Conservation (phyloP, 1,140 invertebrate genomes). For the Laupala kohalensis region DNA sequence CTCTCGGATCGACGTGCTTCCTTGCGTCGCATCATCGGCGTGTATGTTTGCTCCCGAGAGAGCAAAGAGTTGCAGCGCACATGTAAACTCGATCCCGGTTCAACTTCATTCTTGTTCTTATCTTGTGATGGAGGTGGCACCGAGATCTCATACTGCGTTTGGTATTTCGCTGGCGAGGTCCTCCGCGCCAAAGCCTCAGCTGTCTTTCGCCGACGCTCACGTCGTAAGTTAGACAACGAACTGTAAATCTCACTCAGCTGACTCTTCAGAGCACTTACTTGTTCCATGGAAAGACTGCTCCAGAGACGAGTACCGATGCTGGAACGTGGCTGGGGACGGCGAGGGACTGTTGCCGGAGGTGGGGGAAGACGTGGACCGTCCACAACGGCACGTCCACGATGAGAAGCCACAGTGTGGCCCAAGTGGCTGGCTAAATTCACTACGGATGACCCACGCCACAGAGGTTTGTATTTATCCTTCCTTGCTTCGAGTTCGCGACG, state of each 20-base stretch:
- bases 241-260: constrained; percentile 74
- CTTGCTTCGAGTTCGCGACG: constrained; percentile 32
- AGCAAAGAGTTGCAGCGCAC: constrained; percentile 55
- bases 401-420: constrained; percentile 16
- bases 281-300: constrained; percentile 72
- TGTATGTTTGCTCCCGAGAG: constrained; percentile 28
- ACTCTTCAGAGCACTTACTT: constrained; percentile 65
- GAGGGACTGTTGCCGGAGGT: constrained; percentile 16
- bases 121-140: too few species aligned
- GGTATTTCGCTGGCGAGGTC: neutral
- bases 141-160: constrained; percentile 41
- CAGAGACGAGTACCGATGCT: constrained; percentile 60
- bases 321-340: constrained; percentile 22
- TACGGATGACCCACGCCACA: constrained; percentile 72
- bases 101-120: too few species aligned
- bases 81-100: constrained; percentile 33
- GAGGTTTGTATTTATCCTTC: constrained; percentile 60
- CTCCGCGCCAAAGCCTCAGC: neutral
- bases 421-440: constrained; percentile 38
- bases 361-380: constrained; percentile 13
- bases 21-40: constrained; percentile 26
- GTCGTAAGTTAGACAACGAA: constrained; percentile 23
- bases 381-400: constrained; percentile 19
- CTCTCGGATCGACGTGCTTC: constrained; percentile 24
- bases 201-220: neutral